Evolutionary conservation across 2,797 vertebrate species (phyloP).

Genomic region (Dermochelys coriacea): DNA sequence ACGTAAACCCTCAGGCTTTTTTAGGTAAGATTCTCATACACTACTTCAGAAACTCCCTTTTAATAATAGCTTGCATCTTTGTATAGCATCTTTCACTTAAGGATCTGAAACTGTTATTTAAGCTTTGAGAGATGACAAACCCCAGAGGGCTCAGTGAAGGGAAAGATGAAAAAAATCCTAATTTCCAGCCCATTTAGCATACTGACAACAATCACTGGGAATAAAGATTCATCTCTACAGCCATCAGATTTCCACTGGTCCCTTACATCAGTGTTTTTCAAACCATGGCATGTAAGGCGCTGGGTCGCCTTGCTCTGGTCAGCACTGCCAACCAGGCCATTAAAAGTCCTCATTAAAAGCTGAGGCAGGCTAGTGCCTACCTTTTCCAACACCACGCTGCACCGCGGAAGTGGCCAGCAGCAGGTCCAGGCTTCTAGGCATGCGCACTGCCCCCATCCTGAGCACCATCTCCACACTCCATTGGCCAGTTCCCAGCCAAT

Average conservation of each 20-base stretch:
- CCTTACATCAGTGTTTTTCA: not conserved
- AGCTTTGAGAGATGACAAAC: not conserved
- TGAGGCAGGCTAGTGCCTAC: too few relatives aligned
- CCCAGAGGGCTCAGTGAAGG: not conserved
- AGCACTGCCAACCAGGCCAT: too few relatives aligned
- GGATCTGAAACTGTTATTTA: not conserved
- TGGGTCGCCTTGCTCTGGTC: too few relatives aligned
- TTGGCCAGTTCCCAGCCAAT: too few relatives aligned
- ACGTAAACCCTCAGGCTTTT: not conserved
- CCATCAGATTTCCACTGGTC: not conserved
- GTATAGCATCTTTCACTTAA: not conserved
- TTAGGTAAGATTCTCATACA: not conserved
- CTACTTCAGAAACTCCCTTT: not conserved
- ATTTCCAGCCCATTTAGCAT: accelerated
- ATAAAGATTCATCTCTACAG: not conserved
- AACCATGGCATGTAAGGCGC: too few relatives aligned
- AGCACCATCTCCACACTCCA: too few relatives aligned
- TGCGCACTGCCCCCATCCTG: too few relatives aligned
- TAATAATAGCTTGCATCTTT: not conserved
- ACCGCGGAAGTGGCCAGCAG: too few relatives aligned
- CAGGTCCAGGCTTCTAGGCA: too few relatives aligned
- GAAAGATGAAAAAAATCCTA: not conserved
- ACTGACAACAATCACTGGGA: not conserved
- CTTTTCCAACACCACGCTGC: too few relatives aligned
- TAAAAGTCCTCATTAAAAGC: too few relatives aligned